Percentiles rank a stretch among this genome's conserved stretches.
phyloP scores from a whole-genome alignment of 2,888 invertebrate species.

The Pollenia amentaria region DNA sequence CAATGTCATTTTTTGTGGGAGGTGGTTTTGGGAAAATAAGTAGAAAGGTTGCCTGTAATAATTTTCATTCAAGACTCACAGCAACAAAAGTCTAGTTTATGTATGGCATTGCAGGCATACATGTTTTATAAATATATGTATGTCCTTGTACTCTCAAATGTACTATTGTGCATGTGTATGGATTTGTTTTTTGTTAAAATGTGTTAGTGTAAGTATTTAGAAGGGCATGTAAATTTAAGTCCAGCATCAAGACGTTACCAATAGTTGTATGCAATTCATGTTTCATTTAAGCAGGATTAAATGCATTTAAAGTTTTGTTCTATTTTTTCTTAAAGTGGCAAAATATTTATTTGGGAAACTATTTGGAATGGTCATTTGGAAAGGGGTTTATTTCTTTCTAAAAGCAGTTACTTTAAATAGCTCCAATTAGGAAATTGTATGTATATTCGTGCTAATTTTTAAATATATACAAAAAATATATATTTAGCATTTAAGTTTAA shows the following conservation, averaged over 20 bases:
- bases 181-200: not conserved
- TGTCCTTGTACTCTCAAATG: not conserved
- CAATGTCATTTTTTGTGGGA: conserved; percentile 39
- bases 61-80: conserved; percentile 14
- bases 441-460: not conserved
- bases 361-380: conserved; percentile 16
- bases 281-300: conserved; percentile 1
- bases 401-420: not conserved
- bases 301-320: conserved; percentile 13
- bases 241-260: conserved; percentile 40
- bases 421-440: conserved; percentile 19
- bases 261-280: conserved; percentile 19
- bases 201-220: not conserved
- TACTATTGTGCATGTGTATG: not conserved
- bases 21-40: not conserved
- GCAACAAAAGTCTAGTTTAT: conserved; percentile 31
- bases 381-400: conserved; percentile 2
- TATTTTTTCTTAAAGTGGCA: not conserved
- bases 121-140: not conserved
- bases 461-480: too few relatives aligned
- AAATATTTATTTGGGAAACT: not conserved
- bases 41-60: not conserved
- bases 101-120: conserved; percentile 1
- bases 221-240: conserved; percentile 27
- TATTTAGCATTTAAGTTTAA: too few relatives aligned